These are phyloP conservation scores for Hydra vulgaris DNA, from an alignment of 30 jellyfish, hydroid and myxozoan species.

Conservation along the genomic window DNA sequence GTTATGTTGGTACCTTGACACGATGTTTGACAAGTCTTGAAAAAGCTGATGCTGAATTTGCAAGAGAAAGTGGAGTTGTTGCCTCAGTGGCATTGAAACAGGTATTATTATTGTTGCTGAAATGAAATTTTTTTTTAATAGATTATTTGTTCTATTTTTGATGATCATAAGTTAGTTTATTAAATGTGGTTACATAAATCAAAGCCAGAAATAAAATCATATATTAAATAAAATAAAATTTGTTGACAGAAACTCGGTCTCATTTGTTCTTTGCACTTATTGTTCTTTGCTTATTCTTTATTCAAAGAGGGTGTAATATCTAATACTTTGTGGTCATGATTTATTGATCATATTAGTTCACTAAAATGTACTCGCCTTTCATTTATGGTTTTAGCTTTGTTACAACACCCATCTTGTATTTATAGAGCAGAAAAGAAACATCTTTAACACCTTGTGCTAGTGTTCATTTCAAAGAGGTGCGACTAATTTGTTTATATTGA, in stretches of 20 bases:
- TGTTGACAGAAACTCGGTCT: neutral
- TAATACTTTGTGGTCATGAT: neutral
- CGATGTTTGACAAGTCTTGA: slow-evolving; percentile 78
- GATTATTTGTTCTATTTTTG: neutral
- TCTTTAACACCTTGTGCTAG: slow-evolving; percentile 7
- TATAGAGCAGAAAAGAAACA: neutral
- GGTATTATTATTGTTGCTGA: slow-evolving; percentile 24
- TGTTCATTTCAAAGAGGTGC: slow-evolving; percentile 24
- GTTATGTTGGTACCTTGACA: slow-evolving; percentile 91
- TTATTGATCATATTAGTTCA: neutral
- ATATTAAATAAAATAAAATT: no score
- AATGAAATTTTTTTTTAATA: neutral
- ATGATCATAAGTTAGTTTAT: no score
- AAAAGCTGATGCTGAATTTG: slow-evolving; percentile 86
- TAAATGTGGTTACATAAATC: no score
- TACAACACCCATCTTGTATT: neutral
- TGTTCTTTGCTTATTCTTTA: neutral
- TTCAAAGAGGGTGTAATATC: neutral
- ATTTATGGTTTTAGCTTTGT: neutral
- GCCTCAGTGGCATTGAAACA: slow-evolving; percentile 93
- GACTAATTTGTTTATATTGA: neutral
- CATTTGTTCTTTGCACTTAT: neutral
- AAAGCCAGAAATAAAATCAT: neutral
- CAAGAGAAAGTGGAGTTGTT: slow-evolving; percentile 61
- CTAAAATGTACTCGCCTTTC: neutral